Conservation (phyloP, 2,113 vertebrate genomes). For the Boleophthalmus pectinirostris region DNA sequence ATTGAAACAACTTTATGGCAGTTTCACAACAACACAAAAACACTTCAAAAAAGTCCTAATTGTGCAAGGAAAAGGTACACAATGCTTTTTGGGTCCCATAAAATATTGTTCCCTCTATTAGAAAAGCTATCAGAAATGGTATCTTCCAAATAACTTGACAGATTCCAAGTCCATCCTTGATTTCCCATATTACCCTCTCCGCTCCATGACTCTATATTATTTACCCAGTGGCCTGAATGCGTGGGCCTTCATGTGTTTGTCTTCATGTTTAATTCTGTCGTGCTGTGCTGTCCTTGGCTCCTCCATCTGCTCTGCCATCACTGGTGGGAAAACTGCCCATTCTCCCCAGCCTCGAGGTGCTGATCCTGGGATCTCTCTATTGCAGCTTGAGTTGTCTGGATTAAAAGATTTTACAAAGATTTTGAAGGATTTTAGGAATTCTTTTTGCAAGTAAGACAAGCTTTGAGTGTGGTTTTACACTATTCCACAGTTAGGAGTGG, state of each 20-base stretch:
- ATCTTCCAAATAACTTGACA: no score
- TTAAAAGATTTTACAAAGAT: background rate
- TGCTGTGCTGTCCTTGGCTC: conserved; percentile 26
- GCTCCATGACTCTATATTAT: background rate
- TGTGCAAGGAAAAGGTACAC: no score
- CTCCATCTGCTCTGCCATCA: conserved; percentile 38
- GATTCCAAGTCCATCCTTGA: background rate
- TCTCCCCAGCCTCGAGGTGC: conserved; percentile 15
- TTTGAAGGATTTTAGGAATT: background rate
- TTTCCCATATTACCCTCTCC: background rate
- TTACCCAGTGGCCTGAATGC: background rate
- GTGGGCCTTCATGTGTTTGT: conserved; percentile 18
- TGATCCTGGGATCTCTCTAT: conserved; percentile 12
- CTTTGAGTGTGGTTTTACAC: background rate
- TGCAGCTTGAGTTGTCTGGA: background rate
- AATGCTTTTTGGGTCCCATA: no score
- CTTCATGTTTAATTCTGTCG: conserved; percentile 51
- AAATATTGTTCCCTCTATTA: no score
- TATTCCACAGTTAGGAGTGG: background rate
- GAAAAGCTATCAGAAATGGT: no score
- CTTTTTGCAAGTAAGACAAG: background rate
- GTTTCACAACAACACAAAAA: no score
- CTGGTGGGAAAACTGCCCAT: conserved; percentile 25
- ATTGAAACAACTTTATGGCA: no score
- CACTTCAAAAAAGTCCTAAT: no score